Evolutionary conservation across 2,888 invertebrate species (phyloP), one percentile per base, ranked within the genome.

Genomic region (Ophioninae sp.): DNA sequence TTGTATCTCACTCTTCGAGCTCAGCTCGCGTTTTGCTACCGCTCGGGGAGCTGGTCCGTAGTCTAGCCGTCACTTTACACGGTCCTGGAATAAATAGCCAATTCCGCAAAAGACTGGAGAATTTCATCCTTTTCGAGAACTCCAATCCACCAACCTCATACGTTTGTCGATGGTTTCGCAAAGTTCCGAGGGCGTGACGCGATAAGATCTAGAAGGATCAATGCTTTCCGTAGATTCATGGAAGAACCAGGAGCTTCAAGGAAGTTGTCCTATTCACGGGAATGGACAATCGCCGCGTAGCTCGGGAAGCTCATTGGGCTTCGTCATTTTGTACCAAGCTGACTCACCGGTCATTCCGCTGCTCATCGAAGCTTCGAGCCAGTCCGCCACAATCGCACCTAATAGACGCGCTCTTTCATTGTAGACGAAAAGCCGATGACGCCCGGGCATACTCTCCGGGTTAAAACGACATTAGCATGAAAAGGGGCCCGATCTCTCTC

Each of bases 381-480:
- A 37, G 64, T 22, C 20, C 61, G 51, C 58, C 56, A 64, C 71
- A 71, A 79, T 64, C 41, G 37, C 58, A 23, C 76, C 44, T 56
- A 59, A 59, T 51, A 76, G 76, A 77, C 72, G 67, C 67, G 20
- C 59, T 37, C 30, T 17, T 30, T 20, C 37, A 63, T 56, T 65
- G 37, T 20, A 30, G 59, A 44, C 22, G 58, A 7, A 3, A 73
- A 9, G 41, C 22, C 41, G 71, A 44, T 61, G 58, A 75, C 59
- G 77, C 37, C 67, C 61, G 30, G 61, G 59, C 59, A 22, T 58
- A 41, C 17, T 59, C 78, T 82, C 78, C 82, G 41, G 75, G 37
- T 61, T 67, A 61, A 51, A 67, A 67, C 81, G 79, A 72, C 79
- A 88, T 87, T 88, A 80, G 86, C 87, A 88, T 87, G 85, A 85